phyloP scores from a whole-genome alignment of 2,888 invertebrate genomes.

The Andrena minutula region DNA sequence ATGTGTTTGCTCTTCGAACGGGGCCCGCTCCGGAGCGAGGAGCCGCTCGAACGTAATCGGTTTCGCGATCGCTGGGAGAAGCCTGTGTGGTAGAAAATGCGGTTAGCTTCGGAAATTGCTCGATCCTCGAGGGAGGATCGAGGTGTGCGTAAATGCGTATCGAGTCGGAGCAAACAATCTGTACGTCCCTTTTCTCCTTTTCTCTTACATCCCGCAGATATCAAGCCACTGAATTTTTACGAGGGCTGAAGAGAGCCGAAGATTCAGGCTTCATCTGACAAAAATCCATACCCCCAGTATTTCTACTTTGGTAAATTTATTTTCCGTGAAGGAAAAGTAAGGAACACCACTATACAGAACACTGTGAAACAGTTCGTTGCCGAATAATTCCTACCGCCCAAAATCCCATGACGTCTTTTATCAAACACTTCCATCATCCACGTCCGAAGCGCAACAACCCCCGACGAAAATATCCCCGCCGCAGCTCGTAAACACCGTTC shows the following conservation, averaged over 20 bases:
- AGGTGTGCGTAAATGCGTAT: neutral
- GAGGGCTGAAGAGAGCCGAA: too few relatives aligned
- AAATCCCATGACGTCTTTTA: neutral
- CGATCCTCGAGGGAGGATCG: neutral
- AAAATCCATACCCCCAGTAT: too few relatives aligned
- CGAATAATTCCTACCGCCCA: too few relatives aligned
- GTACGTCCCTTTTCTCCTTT: too few relatives aligned
- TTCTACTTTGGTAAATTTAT: too few relatives aligned
- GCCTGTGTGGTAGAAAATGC: constrained; percentile 21
- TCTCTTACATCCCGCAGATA: too few relatives aligned
- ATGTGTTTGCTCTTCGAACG: constrained; percentile 29
- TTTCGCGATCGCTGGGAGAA: constrained; percentile 6
- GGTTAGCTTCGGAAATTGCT: constrained; percentile 17
- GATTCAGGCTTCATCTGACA: too few relatives aligned
- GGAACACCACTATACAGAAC: too few relatives aligned
- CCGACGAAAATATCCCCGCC: neutral
- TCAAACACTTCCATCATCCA: neutral
- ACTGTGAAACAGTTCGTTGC: too few relatives aligned
- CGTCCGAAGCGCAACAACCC: neutral
- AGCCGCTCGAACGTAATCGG: constrained; percentile 23
- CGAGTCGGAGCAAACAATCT: neutral
- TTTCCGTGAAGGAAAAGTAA: too few relatives aligned
- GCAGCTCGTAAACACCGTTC: neutral
- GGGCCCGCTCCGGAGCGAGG: constrained; percentile 1
- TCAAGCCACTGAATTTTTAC: too few relatives aligned